Evolutionary conservation across 2,113 vertebrate genomes (phyloP), one percentile per base, ranked within the genome.

Genomic region (Nicator chloris): DNA sequence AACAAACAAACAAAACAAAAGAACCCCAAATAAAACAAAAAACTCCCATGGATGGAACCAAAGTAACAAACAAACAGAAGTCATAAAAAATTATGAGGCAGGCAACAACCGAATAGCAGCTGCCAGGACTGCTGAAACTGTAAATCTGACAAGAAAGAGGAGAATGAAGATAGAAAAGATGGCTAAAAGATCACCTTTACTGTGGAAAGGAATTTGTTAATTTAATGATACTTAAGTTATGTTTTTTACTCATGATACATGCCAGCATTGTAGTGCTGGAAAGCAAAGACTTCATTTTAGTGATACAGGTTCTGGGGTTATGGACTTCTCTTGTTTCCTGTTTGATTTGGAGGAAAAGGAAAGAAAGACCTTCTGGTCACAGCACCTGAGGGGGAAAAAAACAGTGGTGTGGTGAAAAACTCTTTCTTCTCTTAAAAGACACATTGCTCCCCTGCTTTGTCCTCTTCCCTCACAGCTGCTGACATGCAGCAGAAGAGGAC

Each of bases 391-490:
- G 6, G 5, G 0, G 1, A 4, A 47, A 57, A 47, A 47, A 42
- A 14, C 3, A 26, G 3, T 1, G 1, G 14, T 81, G 19, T 40
- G 2, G 11, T 71, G 11, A 79, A 59, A 64, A 24, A 45, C 26
- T 22, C 42, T 11, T 54, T 51, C 8, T 53, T 72, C 50, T 4
- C 2, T 63, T 37, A 33, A 70, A 37, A 27, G 16, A 81, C 49
- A 8, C 0, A 0, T 11, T 91, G 9, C 2, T 49, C 7, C 8
- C 6, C 4, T 45, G 8, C 49, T 68, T 79, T 2, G 2, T 31
- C 27, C 4, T 50, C 26, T 50, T 72, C 21, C 7, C 2, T 17
- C 4, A 5, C 3, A 47, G 27, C 6, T 60, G 44, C 14, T 76
- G n/a, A 50, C 40, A 27, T 51, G 15, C 4, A 57, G 35, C 9